phyloP scores from a whole-genome alignment of 1,140 invertebrate species.

The Pogonus chalceus region DNA sequence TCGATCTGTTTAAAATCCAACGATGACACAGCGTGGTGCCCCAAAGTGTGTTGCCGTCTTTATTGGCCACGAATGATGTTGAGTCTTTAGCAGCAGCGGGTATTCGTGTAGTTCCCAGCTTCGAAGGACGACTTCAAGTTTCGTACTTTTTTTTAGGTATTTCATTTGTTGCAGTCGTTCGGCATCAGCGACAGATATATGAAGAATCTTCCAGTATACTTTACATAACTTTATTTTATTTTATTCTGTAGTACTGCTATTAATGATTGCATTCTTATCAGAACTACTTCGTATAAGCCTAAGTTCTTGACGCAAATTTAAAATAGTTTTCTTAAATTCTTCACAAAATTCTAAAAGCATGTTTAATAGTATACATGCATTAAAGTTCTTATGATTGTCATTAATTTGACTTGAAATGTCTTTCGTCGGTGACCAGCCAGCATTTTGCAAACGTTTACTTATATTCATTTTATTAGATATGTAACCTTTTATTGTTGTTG shows the following conservation, averaged over 20 bases:
- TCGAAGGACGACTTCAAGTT: constrained; percentile 22
- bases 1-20: constrained; percentile 21
- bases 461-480: constrained; percentile 7
- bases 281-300: constrained; percentile 15
- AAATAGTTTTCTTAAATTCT: constrained; percentile 15
- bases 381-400: constrained; percentile 9
- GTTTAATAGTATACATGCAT: constrained; percentile 14
- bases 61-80: constrained; percentile 20
- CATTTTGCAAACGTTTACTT: constrained; percentile 10
- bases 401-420: constrained; percentile 3
- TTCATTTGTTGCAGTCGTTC: constrained; percentile 14
- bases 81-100: constrained; percentile 19
- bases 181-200: constrained; percentile 13
- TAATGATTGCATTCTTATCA: constrained; percentile 14
- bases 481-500: constrained; percentile 13
- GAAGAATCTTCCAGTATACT: constrained; percentile 14
- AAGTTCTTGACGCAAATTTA: constrained; percentile 17
- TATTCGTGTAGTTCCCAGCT: constrained; percentile 29
- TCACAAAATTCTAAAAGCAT: constrained; percentile 15
- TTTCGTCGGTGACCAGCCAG: constrained; percentile 7
- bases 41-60: constrained; percentile 18
- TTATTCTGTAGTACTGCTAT: constrained; percentile 3
- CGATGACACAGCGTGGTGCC: constrained; percentile 21
- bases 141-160: constrained; percentile 15
- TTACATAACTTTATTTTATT: constrained; percentile 13